Conservation (phyloP, 2,888 invertebrate genomes). For the Ennomos fuscantarius region DNA sequence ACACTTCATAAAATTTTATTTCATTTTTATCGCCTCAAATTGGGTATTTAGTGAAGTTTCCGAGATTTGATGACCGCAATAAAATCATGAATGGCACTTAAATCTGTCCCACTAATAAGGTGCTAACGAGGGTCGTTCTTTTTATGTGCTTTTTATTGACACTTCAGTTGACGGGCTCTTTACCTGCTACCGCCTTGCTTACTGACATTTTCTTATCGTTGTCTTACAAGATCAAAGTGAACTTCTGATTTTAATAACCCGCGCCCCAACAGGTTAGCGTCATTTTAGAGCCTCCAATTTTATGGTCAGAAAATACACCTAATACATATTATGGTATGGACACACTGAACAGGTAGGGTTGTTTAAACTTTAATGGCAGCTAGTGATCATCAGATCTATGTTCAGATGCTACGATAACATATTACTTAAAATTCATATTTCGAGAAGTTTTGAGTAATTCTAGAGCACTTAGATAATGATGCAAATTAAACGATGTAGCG, state of each 20-base stretch:
- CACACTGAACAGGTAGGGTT: constrained; percentile 29
- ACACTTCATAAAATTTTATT: constrained; percentile 44
- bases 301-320: constrained; percentile 30
- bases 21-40: constrained; percentile 57
- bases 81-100: constrained; percentile 71
- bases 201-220: constrained; percentile 64
- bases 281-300: constrained; percentile 67
- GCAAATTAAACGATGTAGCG: constrained; percentile 26
- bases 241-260: constrained; percentile 32
- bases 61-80: constrained; percentile 64
- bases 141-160: constrained; percentile 81
- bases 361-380: constrained; percentile 21
- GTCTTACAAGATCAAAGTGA: constrained; percentile 56
- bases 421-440: constrained; percentile 16
- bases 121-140: constrained; percentile 79
- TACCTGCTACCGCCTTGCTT: constrained; percentile 55
- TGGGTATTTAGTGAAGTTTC: constrained; percentile 58
- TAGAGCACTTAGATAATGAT: constrained; percentile 25
- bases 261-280: constrained; percentile 45
- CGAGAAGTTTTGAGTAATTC: constrained; percentile 12
- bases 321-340: constrained; percentile 23
- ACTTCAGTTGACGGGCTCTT: constrained; percentile 63
- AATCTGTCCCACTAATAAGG: constrained; percentile 78
- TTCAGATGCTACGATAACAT: constrained; percentile 19
- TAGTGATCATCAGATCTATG: constrained; percentile 31